phyloP scores from a whole-genome alignment of 2,797 vertebrate genomes.

The Steatocranus sp. region DNA sequence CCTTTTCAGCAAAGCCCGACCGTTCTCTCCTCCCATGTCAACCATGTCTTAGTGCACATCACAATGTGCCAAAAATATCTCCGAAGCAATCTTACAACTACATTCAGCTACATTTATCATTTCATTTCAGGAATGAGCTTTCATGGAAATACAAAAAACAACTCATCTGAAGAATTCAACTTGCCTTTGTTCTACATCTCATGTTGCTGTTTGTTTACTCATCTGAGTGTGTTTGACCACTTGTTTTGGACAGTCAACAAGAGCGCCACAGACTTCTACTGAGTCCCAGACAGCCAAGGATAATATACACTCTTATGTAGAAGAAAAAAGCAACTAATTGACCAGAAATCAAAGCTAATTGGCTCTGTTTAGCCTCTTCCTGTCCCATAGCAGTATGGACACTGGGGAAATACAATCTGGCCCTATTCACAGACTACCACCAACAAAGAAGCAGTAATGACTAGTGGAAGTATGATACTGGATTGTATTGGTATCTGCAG shows the following conservation, averaged over 20 bases:
- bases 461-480: constrained; percentile 27
- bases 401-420: constrained; percentile 32
- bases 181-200: constrained; percentile 20
- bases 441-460: constrained; percentile 33
- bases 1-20: constrained; percentile 78
- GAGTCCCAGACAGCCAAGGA: constrained; percentile 38
- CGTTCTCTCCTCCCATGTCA: constrained; percentile 26
- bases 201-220: constrained; percentile 15
- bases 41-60: constrained; percentile 10
- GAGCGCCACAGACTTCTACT: constrained; percentile 21
- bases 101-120: constrained; percentile 17
- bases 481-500: constrained; percentile 26
- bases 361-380: constrained; percentile 69
- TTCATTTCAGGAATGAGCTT: background rate
- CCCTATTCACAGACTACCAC: constrained; percentile 41
- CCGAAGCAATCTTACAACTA: constrained; percentile 7
- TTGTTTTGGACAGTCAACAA: constrained; percentile 38
- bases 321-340: constrained; percentile 70
- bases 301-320: constrained; percentile 60
- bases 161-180: background rate
- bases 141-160: background rate
- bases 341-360: constrained; percentile 74
- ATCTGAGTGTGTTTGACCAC: constrained; percentile 3
- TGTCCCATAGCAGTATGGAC: constrained; percentile 48
- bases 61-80: constrained; percentile 35